These are phyloP conservation scores for Apogon talboti DNA, from an alignment of 2,797 vertebrate genomes.

Conservation along the genomic window DNA sequence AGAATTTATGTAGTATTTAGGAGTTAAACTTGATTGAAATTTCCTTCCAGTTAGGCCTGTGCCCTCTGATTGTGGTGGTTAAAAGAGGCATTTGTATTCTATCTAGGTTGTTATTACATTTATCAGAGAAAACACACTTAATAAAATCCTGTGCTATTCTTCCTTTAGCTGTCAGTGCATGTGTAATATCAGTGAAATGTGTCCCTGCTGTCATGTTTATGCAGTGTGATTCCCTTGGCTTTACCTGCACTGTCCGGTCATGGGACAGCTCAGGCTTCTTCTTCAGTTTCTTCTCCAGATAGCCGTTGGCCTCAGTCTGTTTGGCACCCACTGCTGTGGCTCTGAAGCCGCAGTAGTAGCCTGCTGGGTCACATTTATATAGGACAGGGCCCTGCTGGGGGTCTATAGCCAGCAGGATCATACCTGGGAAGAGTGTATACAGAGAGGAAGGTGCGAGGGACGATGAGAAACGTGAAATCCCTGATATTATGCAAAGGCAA, in stretches of 20 bases:
- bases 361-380: conserved; percentile 85
- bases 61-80: too few species aligned
- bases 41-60: too few species aligned
- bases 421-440: conserved; percentile 65
- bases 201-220: neutral
- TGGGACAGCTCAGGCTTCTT: conserved; percentile 79
- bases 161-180: neutral
- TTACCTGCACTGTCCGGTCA: conserved; percentile 80
- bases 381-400: conserved; percentile 81
- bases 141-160: too few species aligned
- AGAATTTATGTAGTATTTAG: too few species aligned
- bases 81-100: too few species aligned
- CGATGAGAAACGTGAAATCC: neutral
- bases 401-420: conserved; percentile 84
- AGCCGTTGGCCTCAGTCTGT: conserved; percentile 84
- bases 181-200: neutral
- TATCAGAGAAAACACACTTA: too few species aligned
- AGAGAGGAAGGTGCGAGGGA: neutral
- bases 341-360: conserved; percentile 86
- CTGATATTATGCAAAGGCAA: neutral
- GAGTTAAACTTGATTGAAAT: too few species aligned
- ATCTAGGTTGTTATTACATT: too few species aligned
- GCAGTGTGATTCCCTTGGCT: neutral
- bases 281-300: conserved; percentile 87
- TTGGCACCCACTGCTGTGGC: conserved; percentile 83